Conservation (phyloP, 2,113 vertebrate species). For the Ivindomyrus marchei region DNA sequence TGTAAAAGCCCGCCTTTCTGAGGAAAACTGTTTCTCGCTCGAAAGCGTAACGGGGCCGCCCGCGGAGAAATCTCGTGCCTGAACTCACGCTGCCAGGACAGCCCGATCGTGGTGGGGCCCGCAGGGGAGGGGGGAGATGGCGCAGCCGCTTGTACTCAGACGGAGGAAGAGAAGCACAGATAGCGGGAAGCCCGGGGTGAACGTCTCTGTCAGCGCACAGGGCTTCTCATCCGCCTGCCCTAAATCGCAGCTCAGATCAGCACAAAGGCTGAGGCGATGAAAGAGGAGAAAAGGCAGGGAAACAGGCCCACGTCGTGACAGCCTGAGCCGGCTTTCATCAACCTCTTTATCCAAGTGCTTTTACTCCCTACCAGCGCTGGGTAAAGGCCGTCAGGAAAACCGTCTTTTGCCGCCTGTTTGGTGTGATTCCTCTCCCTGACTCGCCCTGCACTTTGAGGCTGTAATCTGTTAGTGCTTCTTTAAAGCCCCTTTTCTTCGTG, state of each 20-base stretch:
- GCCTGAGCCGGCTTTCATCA: constrained; percentile 32
- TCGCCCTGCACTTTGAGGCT: constrained; percentile 34
- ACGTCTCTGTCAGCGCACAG: neutral
- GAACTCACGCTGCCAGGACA: neutral
- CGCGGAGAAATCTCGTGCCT: neutral
- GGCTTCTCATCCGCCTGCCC: neutral
- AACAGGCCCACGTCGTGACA: constrained; percentile 25
- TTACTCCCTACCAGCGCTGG: constrained; percentile 36
- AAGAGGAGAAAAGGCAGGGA: constrained; percentile 34
- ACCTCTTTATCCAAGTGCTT: constrained; percentile 41
- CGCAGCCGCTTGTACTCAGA: neutral
- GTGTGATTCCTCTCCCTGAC: constrained; percentile 41
- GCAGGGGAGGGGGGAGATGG: neutral
- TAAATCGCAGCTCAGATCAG: constrained; percentile 17
- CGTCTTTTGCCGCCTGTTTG: constrained; percentile 44
- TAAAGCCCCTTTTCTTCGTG: constrained; percentile 28
- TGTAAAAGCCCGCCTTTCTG: neutral
- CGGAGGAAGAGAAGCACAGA: neutral
- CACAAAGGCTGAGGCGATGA: constrained; percentile 43
- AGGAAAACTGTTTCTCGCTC: neutral
- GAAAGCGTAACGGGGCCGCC: neutral
- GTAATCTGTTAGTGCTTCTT: constrained; percentile 44
- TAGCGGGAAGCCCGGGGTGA: neutral
- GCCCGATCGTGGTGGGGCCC: neutral
- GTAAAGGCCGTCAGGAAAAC: constrained; percentile 22